Percentiles rank a stretch among this genome's conserved stretches.
These are phyloP conservation scores for Ditylenchus dipsaci DNA, from an alignment of 1,140 invertebrate genomes.

Conservation along the genomic window DNA sequence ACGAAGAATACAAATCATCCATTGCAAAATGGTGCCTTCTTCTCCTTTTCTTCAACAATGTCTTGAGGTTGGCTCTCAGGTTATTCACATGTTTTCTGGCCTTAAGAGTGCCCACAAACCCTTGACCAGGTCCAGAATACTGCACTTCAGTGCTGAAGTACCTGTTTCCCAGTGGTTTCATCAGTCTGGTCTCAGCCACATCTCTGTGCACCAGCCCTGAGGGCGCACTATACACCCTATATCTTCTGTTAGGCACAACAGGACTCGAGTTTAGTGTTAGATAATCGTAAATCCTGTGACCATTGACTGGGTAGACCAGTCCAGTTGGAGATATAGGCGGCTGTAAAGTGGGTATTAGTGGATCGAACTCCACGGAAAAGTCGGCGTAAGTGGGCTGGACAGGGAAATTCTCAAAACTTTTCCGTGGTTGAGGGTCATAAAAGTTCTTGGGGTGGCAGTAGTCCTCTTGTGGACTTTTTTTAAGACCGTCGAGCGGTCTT, in stretches of 20 bases:
- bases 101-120: not conserved
- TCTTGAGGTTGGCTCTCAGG: not conserved
- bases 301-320: not conserved
- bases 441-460: not conserved
- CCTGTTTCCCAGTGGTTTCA: too few species aligned
- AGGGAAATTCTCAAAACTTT: not conserved
- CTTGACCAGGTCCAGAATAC: too few species aligned
- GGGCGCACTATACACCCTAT: too few species aligned
- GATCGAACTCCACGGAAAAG: not conserved
- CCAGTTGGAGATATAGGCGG: not conserved
- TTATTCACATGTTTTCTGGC: not conserved
- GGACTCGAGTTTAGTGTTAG: too few species aligned
- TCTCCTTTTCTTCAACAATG: not conserved
- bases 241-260: too few species aligned
- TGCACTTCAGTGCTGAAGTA: too few species aligned
- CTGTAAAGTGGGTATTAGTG: not conserved
- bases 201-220: too few species aligned
- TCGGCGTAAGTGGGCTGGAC: not conserved
- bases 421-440: not conserved
- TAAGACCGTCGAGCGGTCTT: not conserved
- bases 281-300: too few species aligned
- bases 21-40: not conserved
- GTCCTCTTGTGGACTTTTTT: not conserved
- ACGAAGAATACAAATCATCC: not conserved
- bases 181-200: too few species aligned